phyloP scores from a whole-genome alignment of 2,888 invertebrate genomes.

The Metallyticus violacea region DNA sequence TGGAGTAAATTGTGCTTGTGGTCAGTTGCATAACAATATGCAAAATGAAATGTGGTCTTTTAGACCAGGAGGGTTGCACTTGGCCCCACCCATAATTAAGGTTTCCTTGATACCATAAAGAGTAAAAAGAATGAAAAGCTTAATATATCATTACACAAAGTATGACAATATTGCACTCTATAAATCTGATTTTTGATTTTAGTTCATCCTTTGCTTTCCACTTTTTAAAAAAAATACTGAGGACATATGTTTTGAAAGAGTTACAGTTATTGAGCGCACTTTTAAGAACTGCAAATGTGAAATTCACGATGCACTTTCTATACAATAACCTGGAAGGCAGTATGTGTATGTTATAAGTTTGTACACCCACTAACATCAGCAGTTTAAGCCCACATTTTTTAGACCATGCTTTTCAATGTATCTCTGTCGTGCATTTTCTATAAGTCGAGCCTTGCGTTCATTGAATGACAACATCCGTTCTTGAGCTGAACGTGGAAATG shows the following conservation, averaged over 20 bases:
- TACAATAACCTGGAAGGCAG: background rate
- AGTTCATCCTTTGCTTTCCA: background rate
- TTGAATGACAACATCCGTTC: conserved; percentile 73
- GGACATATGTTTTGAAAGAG: background rate
- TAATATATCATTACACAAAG: background rate
- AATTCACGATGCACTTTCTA: background rate
- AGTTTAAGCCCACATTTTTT: conserved; percentile 42
- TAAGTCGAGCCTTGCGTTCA: conserved; percentile 73
- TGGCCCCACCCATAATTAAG: background rate
- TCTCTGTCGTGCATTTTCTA: conserved; percentile 70
- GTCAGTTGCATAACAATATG: background rate
- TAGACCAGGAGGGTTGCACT: background rate
- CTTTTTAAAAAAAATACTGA: background rate
- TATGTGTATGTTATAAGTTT: background rate
- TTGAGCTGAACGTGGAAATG: conserved; percentile 49
- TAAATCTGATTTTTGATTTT: background rate
- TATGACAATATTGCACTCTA: background rate
- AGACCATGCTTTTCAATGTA: conserved; percentile 77
- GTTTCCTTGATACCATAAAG: background rate
- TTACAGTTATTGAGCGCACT: background rate
- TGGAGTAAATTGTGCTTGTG: no score
- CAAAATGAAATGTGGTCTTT: background rate
- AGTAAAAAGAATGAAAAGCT: background rate
- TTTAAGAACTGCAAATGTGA: background rate
- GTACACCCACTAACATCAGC: conserved; percentile 13